These are phyloP conservation scores for Tolmerus cingulatus DNA, from an alignment of 2,888 invertebrate species.

Conservation along the genomic window DNA sequence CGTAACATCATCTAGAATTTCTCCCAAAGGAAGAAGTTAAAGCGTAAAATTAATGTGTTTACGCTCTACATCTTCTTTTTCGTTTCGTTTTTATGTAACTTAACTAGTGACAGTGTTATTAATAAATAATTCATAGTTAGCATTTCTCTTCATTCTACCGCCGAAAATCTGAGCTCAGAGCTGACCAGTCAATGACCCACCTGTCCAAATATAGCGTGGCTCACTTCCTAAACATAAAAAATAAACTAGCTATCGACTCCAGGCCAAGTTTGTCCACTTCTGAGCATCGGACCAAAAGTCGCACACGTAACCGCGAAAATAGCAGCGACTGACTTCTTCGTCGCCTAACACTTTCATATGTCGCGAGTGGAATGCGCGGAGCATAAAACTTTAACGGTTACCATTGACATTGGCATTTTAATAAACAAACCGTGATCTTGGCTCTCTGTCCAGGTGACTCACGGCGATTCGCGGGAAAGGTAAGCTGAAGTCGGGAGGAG, in stretches of 20 bases:
- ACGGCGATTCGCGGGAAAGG: slow-evolving; percentile 8
- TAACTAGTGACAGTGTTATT: neutral
- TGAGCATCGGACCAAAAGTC: neutral
- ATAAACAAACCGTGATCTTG: slow-evolving; percentile 39
- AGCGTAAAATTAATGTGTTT: neutral
- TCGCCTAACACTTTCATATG: slow-evolving; percentile 34
- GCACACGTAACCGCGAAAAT: slow-evolving; percentile 8
- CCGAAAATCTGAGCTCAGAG: neutral
- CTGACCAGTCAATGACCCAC: neutral
- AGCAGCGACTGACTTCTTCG: neutral
- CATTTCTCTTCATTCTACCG: neutral
- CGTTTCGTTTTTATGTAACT: neutral
- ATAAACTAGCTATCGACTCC: neutral
- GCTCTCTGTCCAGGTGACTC: neutral
- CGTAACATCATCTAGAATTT: neutral
- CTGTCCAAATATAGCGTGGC: neutral
- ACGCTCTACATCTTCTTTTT: neutral
- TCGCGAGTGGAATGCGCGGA: slow-evolving; percentile 11
- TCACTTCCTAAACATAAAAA: neutral
- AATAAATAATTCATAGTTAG: neutral
- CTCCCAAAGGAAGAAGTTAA: neutral
- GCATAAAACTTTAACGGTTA: slow-evolving; percentile 32
- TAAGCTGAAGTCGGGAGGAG: neutral
- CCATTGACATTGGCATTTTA: slow-evolving; percentile 38
- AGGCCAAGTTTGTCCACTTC: neutral